These are phyloP conservation scores for Nematolebias whitei DNA, from an alignment of 2,113 vertebrate species.

Conservation along the genomic window DNA sequence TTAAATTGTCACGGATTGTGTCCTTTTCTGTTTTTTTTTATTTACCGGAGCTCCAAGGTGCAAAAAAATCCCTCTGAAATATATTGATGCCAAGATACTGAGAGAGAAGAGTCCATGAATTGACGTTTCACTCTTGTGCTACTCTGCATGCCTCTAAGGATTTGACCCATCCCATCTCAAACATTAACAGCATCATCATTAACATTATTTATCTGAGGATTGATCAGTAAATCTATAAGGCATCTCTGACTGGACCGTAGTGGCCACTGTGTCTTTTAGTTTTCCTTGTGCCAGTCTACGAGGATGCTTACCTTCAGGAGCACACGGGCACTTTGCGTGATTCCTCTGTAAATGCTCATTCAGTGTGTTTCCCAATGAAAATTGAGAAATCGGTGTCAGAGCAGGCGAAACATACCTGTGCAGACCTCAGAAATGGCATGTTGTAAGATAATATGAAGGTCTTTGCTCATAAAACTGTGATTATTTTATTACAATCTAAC, in stretches of 20 bases:
- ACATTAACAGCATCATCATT: slow-evolving; percentile 71
- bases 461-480: slow-evolving; percentile 61
- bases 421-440: slow-evolving; percentile 41
- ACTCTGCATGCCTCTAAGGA: slow-evolving; percentile 39
- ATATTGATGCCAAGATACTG: slow-evolving; percentile 40
- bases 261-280: slow-evolving; percentile 60
- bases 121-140: slow-evolving; percentile 40
- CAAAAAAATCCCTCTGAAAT: neutral
- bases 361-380: slow-evolving; percentile 77
- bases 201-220: slow-evolving; percentile 68
- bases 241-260: slow-evolving; percentile 57
- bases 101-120: slow-evolving; percentile 50
- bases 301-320: slow-evolving; percentile 75
- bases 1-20: too few species aligned
- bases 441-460: slow-evolving; percentile 38
- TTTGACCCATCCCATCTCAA: slow-evolving; percentile 34
- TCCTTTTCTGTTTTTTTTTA: neutral
- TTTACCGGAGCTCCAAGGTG: neutral
- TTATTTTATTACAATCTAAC: slow-evolving; percentile 30
- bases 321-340: slow-evolving; percentile 71
- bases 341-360: slow-evolving; percentile 75
- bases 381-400: slow-evolving; percentile 65
- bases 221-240: slow-evolving; percentile 79
- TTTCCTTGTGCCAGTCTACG: slow-evolving; percentile 65
- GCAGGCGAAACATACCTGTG: slow-evolving; percentile 57